phyloP scores from a whole-genome alignment of 1,140 invertebrate species.

The Maconellicoccus hirsutus region DNA sequence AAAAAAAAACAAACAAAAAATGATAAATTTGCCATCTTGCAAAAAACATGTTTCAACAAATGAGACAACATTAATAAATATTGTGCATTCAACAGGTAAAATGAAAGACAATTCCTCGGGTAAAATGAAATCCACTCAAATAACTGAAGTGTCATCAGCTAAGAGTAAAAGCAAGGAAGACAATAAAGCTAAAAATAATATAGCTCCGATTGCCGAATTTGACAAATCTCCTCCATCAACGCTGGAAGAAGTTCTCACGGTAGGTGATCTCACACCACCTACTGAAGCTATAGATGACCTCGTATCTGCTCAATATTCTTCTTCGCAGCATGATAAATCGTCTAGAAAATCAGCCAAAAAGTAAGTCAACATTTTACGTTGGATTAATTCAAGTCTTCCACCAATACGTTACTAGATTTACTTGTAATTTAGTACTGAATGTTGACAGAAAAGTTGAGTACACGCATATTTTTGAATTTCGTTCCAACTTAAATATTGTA shows the following conservation, averaged over 20 bases:
- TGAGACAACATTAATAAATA: too few species aligned
- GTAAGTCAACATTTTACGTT: neutral
- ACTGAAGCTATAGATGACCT: conserved; percentile 11
- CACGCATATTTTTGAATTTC: too few species aligned
- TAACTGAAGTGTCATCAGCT: neutral
- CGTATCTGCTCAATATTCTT: neutral
- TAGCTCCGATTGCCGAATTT: conserved; percentile 16
- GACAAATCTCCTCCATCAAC: conserved; percentile 3
- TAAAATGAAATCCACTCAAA: neutral
- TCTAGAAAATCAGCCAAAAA: neutral
- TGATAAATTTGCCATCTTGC: too few species aligned
- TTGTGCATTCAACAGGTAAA: neutral
- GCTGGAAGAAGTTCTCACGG: neutral
- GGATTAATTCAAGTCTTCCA: too few species aligned
- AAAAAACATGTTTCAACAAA: too few species aligned
- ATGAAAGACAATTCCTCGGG: neutral
- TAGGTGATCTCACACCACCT: neutral
- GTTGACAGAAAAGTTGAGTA: too few species aligned
- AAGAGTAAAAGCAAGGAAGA: neutral
- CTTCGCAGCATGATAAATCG: neutral
- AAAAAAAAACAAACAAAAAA: too few species aligned
- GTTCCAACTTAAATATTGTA: too few species aligned
- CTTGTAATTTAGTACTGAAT: too few species aligned
- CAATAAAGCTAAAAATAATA: neutral
- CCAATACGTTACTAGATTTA: too few species aligned